Percentiles rank a stretch among this genome's conserved stretches.
Evolutionary conservation across 2,113 vertebrate species (phyloP).

Genomic region (Sceloporus tristichus): DNA sequence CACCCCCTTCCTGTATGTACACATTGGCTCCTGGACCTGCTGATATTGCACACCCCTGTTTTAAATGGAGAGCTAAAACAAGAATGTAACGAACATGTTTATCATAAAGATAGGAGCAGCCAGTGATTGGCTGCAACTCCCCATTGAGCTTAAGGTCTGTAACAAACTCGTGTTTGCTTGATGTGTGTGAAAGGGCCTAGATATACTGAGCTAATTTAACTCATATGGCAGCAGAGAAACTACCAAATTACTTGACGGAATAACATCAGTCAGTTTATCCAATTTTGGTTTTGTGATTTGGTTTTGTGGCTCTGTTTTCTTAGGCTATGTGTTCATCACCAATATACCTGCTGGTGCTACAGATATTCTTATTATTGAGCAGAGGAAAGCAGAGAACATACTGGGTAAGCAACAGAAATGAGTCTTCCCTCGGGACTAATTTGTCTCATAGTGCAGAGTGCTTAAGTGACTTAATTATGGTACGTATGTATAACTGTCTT

Average conservation of each 20-base stretch:
- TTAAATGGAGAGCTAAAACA: not conserved
- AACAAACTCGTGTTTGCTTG: not conserved
- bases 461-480: not conserved
- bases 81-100: not conserved
- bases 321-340: constrained; percentile 89
- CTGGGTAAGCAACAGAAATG: constrained; percentile 76
- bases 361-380: constrained; percentile 91
- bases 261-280: rapidly evolving
- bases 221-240: constrained; percentile 5
- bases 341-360: constrained; percentile 87
- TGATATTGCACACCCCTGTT: not conserved
- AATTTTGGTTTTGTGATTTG: rapidly evolving
- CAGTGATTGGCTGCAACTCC: not conserved
- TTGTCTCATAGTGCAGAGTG: not conserved
- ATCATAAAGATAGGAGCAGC: not conserved
- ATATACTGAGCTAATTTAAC: not conserved
- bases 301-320: constrained; percentile 33
- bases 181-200: not conserved
- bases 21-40: not conserved
- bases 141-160: not conserved
- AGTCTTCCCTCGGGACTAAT: not conserved
- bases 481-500: not conserved
- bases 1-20: not conserved
- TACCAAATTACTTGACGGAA: not conserved
- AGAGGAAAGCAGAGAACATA: constrained; percentile 90